Conservation (phyloP, 2,888 invertebrate species). For the Orthosia incerta region DNA sequence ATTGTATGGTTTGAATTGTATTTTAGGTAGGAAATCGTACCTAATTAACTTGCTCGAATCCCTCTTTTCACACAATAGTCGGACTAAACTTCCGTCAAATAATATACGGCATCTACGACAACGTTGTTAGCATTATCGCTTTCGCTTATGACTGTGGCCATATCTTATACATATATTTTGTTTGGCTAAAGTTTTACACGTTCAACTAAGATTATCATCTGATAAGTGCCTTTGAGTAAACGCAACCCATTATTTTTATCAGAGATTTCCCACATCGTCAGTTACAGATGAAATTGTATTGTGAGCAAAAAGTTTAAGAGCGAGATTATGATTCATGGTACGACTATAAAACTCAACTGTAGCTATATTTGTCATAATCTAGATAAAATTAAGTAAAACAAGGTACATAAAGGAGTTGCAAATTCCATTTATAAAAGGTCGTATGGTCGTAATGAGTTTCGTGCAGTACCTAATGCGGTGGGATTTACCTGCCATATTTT, state of each 20-base stretch:
- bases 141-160: not conserved
- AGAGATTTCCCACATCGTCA: slow-evolving; percentile 14
- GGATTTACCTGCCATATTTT: slow-evolving; percentile 45
- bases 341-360: slow-evolving; percentile 14
- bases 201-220: slow-evolving; percentile 5
- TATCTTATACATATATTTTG: not conserved
- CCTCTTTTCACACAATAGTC: not conserved
- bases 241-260: slow-evolving; percentile 8
- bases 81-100: slow-evolving; percentile 5
- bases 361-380: slow-evolving; percentile 49
- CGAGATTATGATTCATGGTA: slow-evolving; percentile 6
- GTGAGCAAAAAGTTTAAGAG: not conserved
- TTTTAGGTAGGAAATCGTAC: not conserved
- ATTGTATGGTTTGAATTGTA: slow-evolving; percentile 1
- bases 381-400: slow-evolving; percentile 52
- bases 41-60: slow-evolving; percentile 8
- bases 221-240: slow-evolving; percentile 4
- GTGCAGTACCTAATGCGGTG: slow-evolving; percentile 4
- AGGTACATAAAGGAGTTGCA: slow-evolving; percentile 24
- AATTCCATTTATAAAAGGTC: slow-evolving; percentile 46
- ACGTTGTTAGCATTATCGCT: not conserved
- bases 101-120: not conserved
- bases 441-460: slow-evolving; percentile 37
- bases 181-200: not conserved
- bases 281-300: slow-evolving; percentile 6